phyloP scores from a whole-genome alignment of 1,140 invertebrate species.

The Lepidurus couesii region DNA sequence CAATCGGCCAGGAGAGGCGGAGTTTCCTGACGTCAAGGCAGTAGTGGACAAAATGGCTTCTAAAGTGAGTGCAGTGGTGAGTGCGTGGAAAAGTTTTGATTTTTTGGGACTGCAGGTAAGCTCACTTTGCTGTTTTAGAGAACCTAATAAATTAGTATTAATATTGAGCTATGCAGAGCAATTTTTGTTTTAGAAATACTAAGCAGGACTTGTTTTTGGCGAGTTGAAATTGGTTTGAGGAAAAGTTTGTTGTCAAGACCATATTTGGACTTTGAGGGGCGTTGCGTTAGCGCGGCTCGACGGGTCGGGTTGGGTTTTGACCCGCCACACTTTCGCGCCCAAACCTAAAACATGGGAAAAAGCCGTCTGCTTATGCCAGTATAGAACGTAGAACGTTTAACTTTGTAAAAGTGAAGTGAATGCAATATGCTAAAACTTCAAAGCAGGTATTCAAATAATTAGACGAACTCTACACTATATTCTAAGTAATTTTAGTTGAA shows the following conservation, averaged over 20 bases:
- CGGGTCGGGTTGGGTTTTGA: neutral
- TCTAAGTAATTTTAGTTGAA: too few species aligned
- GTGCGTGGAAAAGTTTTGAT: constrained; percentile 51
- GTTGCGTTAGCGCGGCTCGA: neutral
- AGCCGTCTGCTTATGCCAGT: too few species aligned
- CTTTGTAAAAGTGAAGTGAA: too few species aligned
- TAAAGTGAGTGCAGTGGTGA: constrained; percentile 48
- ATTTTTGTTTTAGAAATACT: neutral
- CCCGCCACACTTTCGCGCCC: neutral
- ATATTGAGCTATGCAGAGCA: neutral
- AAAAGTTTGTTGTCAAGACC: constrained; percentile 7
- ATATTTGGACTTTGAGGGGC: neutral
- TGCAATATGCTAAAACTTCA: too few species aligned
- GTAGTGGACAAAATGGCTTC: constrained; percentile 47
- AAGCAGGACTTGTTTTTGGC: neutral
- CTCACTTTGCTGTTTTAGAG: neutral
- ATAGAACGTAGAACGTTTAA: too few species aligned
- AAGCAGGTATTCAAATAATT: too few species aligned
- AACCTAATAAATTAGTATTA: constrained; percentile 1
- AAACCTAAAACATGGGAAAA: neutral
- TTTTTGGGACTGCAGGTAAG: constrained; percentile 49
- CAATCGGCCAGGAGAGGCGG: neutral
- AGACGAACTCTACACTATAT: too few species aligned
- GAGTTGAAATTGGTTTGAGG: neutral
- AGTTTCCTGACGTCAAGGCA: constrained; percentile 1